phyloP scores from a whole-genome alignment of 1,140 invertebrate species.

The Ditylenchus dipsaci region DNA sequence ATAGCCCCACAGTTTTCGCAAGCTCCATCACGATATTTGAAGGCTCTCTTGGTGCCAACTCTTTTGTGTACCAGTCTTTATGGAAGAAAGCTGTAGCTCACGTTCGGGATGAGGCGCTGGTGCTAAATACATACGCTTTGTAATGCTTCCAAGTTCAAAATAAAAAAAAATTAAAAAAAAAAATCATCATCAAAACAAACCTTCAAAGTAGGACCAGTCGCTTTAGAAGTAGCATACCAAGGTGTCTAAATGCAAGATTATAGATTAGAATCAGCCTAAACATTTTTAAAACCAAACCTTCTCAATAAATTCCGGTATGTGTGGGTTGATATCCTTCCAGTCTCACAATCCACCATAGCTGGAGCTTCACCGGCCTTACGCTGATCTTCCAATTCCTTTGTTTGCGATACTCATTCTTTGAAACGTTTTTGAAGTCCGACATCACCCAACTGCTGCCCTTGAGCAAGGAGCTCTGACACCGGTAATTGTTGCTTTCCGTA shows the following conservation, averaged over 20 bases:
- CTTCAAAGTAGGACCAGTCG: constrained; percentile 82
- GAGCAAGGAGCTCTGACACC: constrained; percentile 26
- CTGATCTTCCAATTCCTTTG: constrained; percentile 89
- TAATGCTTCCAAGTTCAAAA: constrained; percentile 6
- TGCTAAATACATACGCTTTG: constrained; percentile 64
- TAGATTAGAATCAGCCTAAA: no score
- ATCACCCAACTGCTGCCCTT: constrained; percentile 25
- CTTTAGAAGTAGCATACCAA: constrained; percentile 85
- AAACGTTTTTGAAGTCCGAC: constrained; percentile 25
- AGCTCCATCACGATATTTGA: constrained; percentile 88
- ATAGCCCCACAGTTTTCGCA: constrained; percentile 98
- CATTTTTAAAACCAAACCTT: constrained; percentile 58
- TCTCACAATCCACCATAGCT: constrained; percentile 93
- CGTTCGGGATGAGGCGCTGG: constrained; percentile 87
- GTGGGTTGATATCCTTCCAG: constrained; percentile 90
- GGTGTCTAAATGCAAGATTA: constrained; percentile 66
- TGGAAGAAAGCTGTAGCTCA: constrained; percentile 67
- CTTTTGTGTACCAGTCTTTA: constrained; percentile 74
- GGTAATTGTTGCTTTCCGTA: constrained; percentile 11
- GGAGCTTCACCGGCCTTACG: constrained; percentile 95
- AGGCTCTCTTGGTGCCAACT: constrained; percentile 60
- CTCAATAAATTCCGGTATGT: constrained; percentile 98
- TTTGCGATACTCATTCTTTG: constrained; percentile 52
- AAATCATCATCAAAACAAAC: constrained; percentile 25
- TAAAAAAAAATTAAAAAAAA: constrained; percentile 2